Percentiles rank a stretch among this genome's conserved stretches.
Evolutionary conservation across 2,113 vertebrate species (phyloP).

Genomic region (Corythoichthys haematopterus): DNA sequence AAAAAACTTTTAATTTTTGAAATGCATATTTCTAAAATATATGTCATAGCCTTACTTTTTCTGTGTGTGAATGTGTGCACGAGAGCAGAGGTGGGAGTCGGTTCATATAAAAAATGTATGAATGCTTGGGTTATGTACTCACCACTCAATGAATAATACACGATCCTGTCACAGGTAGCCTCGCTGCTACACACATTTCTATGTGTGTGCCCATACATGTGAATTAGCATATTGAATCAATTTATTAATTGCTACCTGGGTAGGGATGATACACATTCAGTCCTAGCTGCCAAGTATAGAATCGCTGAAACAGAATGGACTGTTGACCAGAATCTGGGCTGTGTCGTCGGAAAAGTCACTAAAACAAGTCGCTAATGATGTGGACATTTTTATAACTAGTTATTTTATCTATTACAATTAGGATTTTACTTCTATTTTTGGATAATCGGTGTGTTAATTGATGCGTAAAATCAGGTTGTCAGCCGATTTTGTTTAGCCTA

Average conservation of each 20-base stretch:
- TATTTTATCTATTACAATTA: too few species aligned
- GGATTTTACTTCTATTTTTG: too few species aligned
- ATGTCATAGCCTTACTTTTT: not conserved
- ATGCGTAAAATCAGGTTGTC: too few species aligned
- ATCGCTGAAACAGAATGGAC: too few species aligned
- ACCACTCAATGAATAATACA: conserved; percentile 71
- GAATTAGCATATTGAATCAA: not conserved
- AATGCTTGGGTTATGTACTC: conserved; percentile 66
- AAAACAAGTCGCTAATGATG: too few species aligned
- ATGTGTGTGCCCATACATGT: not conserved
- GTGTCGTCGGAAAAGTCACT: too few species aligned
- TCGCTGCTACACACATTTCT: conserved; percentile 53
- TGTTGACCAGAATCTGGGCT: too few species aligned
- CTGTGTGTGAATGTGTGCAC: conserved; percentile 31
- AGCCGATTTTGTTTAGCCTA: too few species aligned
- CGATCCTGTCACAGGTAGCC: conserved; percentile 71
- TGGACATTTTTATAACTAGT: too few species aligned
- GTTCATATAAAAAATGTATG: conserved; percentile 69
- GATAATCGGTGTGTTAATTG: too few species aligned
- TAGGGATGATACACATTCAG: not conserved
- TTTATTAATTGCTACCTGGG: not conserved
- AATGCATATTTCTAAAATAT: not conserved
- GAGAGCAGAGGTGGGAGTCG: conserved; percentile 32
- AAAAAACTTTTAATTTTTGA: not conserved
- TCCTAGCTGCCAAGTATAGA: too few species aligned